These are phyloP conservation scores for Melanotaenia nigrans DNA, from an alignment of 2,797 vertebrate species.

Conservation along the genomic window DNA sequence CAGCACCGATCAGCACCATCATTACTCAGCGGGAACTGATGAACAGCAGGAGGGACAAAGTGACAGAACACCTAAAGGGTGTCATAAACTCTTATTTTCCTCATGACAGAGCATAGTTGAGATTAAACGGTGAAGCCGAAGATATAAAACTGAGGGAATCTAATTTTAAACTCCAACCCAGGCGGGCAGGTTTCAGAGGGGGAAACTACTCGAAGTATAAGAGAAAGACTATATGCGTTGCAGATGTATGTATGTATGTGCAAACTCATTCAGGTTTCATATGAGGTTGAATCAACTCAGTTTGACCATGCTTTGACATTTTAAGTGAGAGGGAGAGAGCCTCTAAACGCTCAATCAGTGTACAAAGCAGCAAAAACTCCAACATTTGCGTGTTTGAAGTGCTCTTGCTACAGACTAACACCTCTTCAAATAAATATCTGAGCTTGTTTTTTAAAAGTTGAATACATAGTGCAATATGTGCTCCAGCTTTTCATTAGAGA, in stretches of 20 bases:
- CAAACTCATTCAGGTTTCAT: background rate
- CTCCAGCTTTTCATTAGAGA: background rate
- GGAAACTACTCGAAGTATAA: background rate
- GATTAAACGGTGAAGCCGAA: slow-evolving; percentile 39
- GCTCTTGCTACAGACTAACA: slow-evolving; percentile 6
- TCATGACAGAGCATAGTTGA: slow-evolving; percentile 40
- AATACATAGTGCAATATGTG: background rate
- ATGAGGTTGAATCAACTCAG: background rate
- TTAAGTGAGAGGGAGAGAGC: background rate
- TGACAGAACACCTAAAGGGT: slow-evolving; percentile 49
- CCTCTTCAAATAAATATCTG: slow-evolving; percentile 9
- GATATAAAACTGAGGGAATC: slow-evolving; percentile 30
- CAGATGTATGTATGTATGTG: background rate
- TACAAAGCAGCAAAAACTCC: slow-evolving; percentile 14
- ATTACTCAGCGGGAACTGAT: slow-evolving; percentile 51
- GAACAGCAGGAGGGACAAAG: slow-evolving; percentile 54
- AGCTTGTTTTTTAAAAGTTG: slow-evolving; percentile 16
- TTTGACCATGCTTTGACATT: slow-evolving; percentile 17
- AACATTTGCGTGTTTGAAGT: slow-evolving; percentile 28
- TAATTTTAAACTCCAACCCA: slow-evolving; percentile 8
- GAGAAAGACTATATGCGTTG: background rate
- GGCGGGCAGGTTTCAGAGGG: background rate
- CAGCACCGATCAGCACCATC: slow-evolving; percentile 49
- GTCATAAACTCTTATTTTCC: slow-evolving; percentile 54
- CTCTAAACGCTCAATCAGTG: slow-evolving; percentile 1